Percentiles rank a stretch among this genome's conserved stretches.
These are phyloP conservation scores for zebrafish (Danio rerio) DNA, from an alignment of 2,113 vertebrate species.

Conservation along the genomic window GRCz12tu NC_133195.1:20847501-20848000, in stretches of 20 bases:
- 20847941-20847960: conserved; percentile 68
- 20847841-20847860: conserved; percentile 82
- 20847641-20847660: conserved; percentile 24
- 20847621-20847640: conserved; percentile 2
- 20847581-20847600: conserved; percentile 46
- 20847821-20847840: conserved; percentile 81
- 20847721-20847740: conserved; percentile 75
- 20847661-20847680: conserved; percentile 83
- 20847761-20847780: conserved; percentile 81
- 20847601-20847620: conserved; percentile 25
- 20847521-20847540: conserved; percentile 14
- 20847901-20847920: conserved; percentile 60
- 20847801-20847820: conserved; percentile 87
- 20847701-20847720: conserved; percentile 82
- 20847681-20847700: conserved; percentile 84
- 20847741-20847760: conserved; percentile 83
- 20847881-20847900: conserved; percentile 66
- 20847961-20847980: conserved; percentile 66
- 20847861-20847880: conserved; percentile 76
- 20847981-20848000: conserved; percentile 30
- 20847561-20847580: conserved; percentile 40
- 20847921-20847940: conserved; percentile 68
- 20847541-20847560: conserved; percentile 6
- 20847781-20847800: conserved; percentile 85
- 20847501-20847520: not conserved